Base-by-base conservation (phyloP, 2,113 vertebrate species). In the Ceyx melanurus region DNA sequence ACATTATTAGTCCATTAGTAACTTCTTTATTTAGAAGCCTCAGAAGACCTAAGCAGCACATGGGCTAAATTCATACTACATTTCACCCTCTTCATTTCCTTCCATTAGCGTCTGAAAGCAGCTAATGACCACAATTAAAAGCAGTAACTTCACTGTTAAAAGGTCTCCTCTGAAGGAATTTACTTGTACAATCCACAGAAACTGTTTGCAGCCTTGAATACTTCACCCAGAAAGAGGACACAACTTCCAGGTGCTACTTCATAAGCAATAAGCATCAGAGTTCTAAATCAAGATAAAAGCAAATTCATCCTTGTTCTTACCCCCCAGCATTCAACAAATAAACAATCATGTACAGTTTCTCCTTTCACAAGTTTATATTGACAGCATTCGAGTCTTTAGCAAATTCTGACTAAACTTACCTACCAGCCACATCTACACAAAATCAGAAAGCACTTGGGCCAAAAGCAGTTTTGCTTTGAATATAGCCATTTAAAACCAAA, bases 1-100 rank as follows among this genome's bases (percentile, higher is more conserved):
- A 85, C 85, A 91, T 95, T 96, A 96, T 96, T 96, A 96, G 82
- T 88, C 95, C 91, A 95, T 96, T 95, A 92, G 87, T 96, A 92
- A 96, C 56, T 82, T 53, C 72, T 86, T 85, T 92, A 88, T 88
- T 94, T 82, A 89, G 89, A 93, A 95, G 60, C 75, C 91, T 95
- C 92, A 81, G 75, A 94, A 94, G 94, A 92, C 87, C 64, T 73
- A 92, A 89, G 75, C 60, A 94, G 87, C 74, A 80, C 82, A 89
- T 2, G 2, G 62, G 74, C 53, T 90, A 73, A 35, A 94, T 87
- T 76, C 60, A 79, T 29, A 43, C 87, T 91, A 74, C 64, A 90
- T 91, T 94, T 86, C 88, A 95, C 48, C 83, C 90, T 81, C 75
- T 93, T 88, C 26, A 90, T 94, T 95, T 94, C 77, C 77, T 88